Base-by-base conservation (phyloP, 2,113 vertebrate genomes). In the Hystrix cristata region DNA sequence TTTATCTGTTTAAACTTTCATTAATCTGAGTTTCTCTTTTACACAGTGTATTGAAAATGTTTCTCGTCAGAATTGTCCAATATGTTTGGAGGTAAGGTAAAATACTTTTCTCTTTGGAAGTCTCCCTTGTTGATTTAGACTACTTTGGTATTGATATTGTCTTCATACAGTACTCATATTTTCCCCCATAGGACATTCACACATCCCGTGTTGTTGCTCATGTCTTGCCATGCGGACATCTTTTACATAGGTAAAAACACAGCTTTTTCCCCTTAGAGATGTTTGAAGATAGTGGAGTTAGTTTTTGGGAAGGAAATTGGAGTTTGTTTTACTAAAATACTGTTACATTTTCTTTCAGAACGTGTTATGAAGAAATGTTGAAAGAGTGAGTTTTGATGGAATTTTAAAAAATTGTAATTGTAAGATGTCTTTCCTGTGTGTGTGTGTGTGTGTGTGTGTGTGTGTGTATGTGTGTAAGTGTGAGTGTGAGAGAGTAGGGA, bases 11-110 rank as follows among this genome's bases (percentile, higher is more conserved):
- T 83, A 71, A 95, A 9, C 53, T 92, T 96, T 93, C 90, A 78
- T 18, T 97, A 82, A 97, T 82, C 43, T 93, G 71, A 76, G 29
- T 85, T 97, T 97, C 65, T 95, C 29, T 81, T 97, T 96, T 97
- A 46, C 55, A 46, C 96, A 99, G 99, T 99, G 99, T 97, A 99
- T 99, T 90, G 99, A 99, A 98, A 99, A 99, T 59, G 99, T 99
- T 67, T 99, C 99, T 25, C 98, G 99, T 93, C 99, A 99, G 98
- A 99, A 99, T 98, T 99, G 99, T 88, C 99, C 99, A 0, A 99
- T 99, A 96, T 99, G 99, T 97, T 99, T 99, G 99, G 99, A 99
- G 99, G 99, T 99, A 95, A 98, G 98, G 18, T 91, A 31, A 55
- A 84, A 60, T 88, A 43, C 3, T 48, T n/a, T 51, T 25, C 94